phyloP scores from a whole-genome alignment of 2,113 vertebrate species.

The Notarius quadriscutis region DNA sequence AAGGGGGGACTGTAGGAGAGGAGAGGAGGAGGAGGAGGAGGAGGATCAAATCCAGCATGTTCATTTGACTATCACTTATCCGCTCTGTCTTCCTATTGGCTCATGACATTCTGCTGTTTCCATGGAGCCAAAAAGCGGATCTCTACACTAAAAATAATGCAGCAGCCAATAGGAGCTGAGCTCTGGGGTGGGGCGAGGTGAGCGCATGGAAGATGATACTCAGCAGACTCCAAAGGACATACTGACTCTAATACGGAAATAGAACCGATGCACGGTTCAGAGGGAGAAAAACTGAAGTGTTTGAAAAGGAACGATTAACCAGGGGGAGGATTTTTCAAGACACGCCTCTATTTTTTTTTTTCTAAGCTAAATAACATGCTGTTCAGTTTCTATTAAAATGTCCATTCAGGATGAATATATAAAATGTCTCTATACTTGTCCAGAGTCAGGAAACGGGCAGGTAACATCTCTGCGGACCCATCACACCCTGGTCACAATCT shows the following conservation, averaged over 20 bases:
- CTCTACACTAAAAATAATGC: slow-evolving; percentile 51
- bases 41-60: slow-evolving; percentile 15
- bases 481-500: too few relatives aligned
- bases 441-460: too few relatives aligned
- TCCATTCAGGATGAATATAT: background rate
- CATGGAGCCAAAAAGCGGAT: slow-evolving; percentile 59
- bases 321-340: background rate
- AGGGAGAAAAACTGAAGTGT: background rate
- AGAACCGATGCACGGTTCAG: background rate
- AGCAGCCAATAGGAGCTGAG: slow-evolving; percentile 48
- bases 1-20: background rate
- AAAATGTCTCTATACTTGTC: too few relatives aligned
- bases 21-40: background rate
- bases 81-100: slow-evolving; percentile 54
- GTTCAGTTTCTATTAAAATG: background rate
- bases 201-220: slow-evolving; percentile 21
- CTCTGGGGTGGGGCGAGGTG: background rate
- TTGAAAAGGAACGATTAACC: background rate
- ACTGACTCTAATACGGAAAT: background rate
- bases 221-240: slow-evolving; percentile 23
- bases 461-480: too few relatives aligned
- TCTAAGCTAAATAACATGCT: slow-evolving; percentile 7
- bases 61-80: slow-evolving; percentile 52
- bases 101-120: slow-evolving; percentile 58
- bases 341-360: background rate